Evolutionary conservation across 2,888 invertebrate genomes (phyloP).

Genomic region (Hedya salicella): DNA sequence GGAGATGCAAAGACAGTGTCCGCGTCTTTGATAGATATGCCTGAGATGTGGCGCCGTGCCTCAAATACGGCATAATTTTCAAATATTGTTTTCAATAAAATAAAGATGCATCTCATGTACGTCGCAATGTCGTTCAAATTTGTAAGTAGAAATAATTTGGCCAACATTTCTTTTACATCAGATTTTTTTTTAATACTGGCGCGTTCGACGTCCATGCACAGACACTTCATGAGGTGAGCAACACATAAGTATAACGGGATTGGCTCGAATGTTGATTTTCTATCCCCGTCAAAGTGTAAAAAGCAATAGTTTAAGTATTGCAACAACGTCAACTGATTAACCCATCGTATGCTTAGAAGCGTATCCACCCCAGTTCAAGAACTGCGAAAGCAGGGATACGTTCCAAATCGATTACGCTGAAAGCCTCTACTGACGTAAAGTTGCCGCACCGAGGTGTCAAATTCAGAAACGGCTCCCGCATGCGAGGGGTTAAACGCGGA

Average conservation of each 20-base stretch:
- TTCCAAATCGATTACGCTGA: too few species aligned
- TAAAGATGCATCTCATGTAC: not conserved
- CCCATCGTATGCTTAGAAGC: too few species aligned
- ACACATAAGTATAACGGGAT: not conserved
- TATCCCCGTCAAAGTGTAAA: conserved; percentile 4
- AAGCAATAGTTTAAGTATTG: conserved; percentile 5
- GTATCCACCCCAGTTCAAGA: too few species aligned
- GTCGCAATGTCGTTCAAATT: not conserved
- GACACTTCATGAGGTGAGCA: not conserved
- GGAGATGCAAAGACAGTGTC: not conserved
- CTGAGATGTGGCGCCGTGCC: not conserved
- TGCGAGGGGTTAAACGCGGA: too few species aligned
- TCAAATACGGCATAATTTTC: not conserved
- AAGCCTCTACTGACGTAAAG: too few species aligned
- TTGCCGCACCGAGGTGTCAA: too few species aligned
- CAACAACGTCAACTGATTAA: not conserved
- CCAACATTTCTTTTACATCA: not conserved
- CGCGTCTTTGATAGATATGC: not conserved
- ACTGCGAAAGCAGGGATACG: too few species aligned
- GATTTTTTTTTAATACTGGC: not conserved
- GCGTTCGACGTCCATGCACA: not conserved
- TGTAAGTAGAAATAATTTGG: not conserved
- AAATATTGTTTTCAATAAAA: not conserved
- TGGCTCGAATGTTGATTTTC: not conserved
- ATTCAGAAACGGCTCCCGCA: too few species aligned